These are phyloP conservation scores for Percopsis omiscomaycus DNA, from an alignment of 2,797 vertebrate genomes.

Conservation along the genomic window DNA sequence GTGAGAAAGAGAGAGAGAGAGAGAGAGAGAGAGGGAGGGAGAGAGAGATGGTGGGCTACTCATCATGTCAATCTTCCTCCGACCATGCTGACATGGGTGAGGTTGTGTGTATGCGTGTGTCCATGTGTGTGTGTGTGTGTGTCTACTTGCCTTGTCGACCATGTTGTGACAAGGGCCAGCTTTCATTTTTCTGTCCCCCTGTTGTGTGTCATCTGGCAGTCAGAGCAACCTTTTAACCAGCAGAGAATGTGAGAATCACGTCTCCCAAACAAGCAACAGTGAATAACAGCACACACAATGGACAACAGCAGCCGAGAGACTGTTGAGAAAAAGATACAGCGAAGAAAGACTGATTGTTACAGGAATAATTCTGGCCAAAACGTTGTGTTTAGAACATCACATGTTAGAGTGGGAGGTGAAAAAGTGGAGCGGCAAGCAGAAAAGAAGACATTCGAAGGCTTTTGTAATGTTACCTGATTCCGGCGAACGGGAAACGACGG, in stretches of 20 bases:
- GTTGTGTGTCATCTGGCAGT: constrained; percentile 21
- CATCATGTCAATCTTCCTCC: constrained; percentile 32
- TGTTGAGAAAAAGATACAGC: neutral
- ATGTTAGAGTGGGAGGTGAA: neutral
- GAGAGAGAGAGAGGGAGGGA: neutral
- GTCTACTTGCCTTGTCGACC: constrained; percentile 24
- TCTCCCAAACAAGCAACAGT: no score
- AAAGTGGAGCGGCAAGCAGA: neutral
- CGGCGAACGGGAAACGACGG: constrained; percentile 31
- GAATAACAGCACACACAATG: neutral
- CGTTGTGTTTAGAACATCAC: constrained; percentile 8
- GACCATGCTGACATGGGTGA: constrained; percentile 44
- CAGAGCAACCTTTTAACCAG: constrained; percentile 19
- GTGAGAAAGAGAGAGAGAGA: neutral
- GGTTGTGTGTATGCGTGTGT: constrained; percentile 17
- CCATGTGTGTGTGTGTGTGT: neutral
- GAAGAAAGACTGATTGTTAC: neutral
- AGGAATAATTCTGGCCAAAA: neutral
- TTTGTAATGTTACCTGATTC: constrained; percentile 44
- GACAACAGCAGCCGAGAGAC: neutral
- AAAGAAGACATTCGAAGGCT: neutral
- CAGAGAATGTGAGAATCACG: neutral
- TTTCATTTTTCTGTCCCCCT: constrained; percentile 9
- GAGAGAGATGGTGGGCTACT: constrained; percentile 5
- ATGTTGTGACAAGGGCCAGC: constrained; percentile 37